Percentiles rank a stretch among this genome's conserved stretches.
These are phyloP conservation scores for Psix sp. DNA, from an alignment of 1,140 invertebrate genomes.

Conservation along the genomic window DNA sequence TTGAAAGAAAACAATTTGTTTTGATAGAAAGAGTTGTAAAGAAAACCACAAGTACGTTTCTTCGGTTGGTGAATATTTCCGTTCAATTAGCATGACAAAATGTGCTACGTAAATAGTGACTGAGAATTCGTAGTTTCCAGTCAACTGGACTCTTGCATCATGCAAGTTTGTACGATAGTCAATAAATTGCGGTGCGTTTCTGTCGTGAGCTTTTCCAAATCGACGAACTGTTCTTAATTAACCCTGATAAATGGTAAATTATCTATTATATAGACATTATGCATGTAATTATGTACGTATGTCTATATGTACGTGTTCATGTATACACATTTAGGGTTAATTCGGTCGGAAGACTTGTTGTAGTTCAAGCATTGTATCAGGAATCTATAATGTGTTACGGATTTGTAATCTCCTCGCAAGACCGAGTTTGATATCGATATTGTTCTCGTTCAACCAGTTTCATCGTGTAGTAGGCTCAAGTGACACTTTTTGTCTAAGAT, in stretches of 20 bases:
- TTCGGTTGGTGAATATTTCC: conserved; percentile 24
- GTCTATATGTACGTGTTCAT: conserved; percentile 47
- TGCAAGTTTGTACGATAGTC: conserved; percentile 32
- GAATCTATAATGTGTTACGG: conserved; percentile 65
- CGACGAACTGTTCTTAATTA: conserved; percentile 60
- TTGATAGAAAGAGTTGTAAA: neutral
- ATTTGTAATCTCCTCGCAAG: conserved; percentile 70
- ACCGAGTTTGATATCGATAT: conserved; percentile 66
- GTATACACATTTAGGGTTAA: conserved; percentile 40
- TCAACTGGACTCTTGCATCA: conserved; percentile 52
- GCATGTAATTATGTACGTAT: no score
- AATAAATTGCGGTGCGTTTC: conserved; percentile 50
- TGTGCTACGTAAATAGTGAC: conserved; percentile 44
- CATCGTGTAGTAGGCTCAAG: conserved; percentile 39
- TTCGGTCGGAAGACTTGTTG: conserved; percentile 61
- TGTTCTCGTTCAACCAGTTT: conserved; percentile 62
- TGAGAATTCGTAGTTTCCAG: conserved; percentile 54
- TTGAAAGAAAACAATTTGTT: neutral
- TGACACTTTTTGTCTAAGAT: conserved; percentile 55
- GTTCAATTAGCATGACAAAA: conserved; percentile 52
- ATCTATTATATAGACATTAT: no score
- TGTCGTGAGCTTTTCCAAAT: conserved; percentile 48
- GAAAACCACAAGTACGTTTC: conserved; percentile 12
- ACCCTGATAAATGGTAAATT: conserved; percentile 52
- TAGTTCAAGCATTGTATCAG: conserved; percentile 25